Base-by-base conservation (phyloP, 2,888 invertebrate species). In the Cosmorhoe ocellata region DNA sequence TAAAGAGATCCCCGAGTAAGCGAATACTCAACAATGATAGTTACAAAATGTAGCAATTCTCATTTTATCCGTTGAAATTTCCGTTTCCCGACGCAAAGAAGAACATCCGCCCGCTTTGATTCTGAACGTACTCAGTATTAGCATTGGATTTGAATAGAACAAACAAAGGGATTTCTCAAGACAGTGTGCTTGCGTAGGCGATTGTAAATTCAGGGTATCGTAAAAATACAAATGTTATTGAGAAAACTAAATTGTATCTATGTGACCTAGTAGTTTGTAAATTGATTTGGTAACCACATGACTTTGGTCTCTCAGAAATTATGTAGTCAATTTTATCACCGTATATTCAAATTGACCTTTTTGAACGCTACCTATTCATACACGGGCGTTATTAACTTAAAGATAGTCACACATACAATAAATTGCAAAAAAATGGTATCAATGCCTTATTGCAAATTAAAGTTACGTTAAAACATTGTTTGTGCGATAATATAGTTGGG, bases 81-180 rank as follows among this genome's bases (percentile, higher is more conserved):
- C 73, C 77, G 74, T 77, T 82, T 76, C 71, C 74, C 68, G 69
- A 74, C 71, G 80, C 80, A 82, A 83, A 83, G 80, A 79, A 78
- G 78, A 84, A 79, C 81, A 81, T 81, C 79, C 80, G 81, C 78
- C 81, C 79, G 79, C 84, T 86, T 84, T 85, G 87, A 86, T 88
- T 86, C 84, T 72, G 78, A 52, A 47, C 47, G 47, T 87, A 87
- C 87, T 89, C 83, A n/a, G 85, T 87, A 87, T 87, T 89, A 87
- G 86, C 87, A 88, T 88, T 80, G 81, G 74, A 89, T 89, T 89
- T 89, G 89, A 89, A 89, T 89, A 87, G 86, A 82, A 89, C 89
- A 88, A 88, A 88, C 87, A 88, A 89, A 87, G 84, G 89, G 87
- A 84, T 86, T 87, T 84, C 74, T 84, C 83, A 74, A 86, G 88